Evolutionary conservation across 2,888 invertebrate genomes (phyloP).

Genomic region (Pseudococcus longispinus): DNA sequence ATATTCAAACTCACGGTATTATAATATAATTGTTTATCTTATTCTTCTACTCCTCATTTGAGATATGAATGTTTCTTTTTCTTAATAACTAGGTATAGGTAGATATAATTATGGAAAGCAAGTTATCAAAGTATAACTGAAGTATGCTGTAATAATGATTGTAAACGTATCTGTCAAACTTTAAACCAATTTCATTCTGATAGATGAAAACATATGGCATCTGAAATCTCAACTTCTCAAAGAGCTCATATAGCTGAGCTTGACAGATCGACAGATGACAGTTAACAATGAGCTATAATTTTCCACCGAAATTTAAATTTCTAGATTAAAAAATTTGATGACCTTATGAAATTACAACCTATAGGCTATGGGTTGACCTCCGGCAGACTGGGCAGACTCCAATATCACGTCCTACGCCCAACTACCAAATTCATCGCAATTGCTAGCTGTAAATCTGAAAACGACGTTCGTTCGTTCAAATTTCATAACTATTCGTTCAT

Average conservation of each 20-base stretch:
- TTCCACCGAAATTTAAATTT: not conserved
- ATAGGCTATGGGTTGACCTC: not conserved
- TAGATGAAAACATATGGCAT: too few species aligned
- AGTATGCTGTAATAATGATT: too few species aligned
- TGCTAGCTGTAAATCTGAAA: not conserved
- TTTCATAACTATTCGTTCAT: not conserved
- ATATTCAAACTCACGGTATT: too few species aligned
- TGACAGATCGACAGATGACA: too few species aligned
- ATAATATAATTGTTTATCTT: too few species aligned
- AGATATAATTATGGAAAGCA: too few species aligned
- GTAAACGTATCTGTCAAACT: too few species aligned
- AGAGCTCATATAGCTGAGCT: too few species aligned
- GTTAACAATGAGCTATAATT: not conserved
- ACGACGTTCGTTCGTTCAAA: not conserved
- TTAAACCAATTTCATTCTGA: not conserved
- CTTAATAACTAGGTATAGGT: too few species aligned
- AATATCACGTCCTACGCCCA: not conserved
- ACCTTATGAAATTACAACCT: slow-evolving; percentile 4
- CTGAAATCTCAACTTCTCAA: not conserved
- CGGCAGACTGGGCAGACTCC: not conserved
- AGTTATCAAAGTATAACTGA: too few species aligned
- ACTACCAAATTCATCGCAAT: not conserved
- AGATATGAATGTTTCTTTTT: too few species aligned
- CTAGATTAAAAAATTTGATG: not conserved
- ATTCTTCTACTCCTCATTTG: too few species aligned